Percentiles rank a stretch among this genome's conserved stretches.
phyloP scores from a whole-genome alignment of 2,797 vertebrate species.

The Helicolenus hilgendorfi region DNA sequence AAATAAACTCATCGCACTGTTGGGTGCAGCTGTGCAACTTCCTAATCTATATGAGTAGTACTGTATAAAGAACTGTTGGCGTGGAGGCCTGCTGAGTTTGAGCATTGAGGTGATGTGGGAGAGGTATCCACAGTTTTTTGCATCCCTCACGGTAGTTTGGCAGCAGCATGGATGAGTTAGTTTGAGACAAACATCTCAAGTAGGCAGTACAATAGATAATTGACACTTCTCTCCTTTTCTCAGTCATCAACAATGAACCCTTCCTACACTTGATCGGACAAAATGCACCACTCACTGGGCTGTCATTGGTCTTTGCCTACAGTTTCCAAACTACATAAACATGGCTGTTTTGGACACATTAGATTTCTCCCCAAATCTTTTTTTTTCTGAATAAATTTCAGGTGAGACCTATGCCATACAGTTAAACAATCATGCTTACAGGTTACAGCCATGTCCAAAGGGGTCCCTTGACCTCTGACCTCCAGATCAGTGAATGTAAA shows the following conservation, averaged over 20 bases:
- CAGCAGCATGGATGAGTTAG: conserved; percentile 37
- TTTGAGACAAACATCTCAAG: conserved; percentile 45
- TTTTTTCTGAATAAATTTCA: background rate
- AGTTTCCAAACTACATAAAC: background rate
- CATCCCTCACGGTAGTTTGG: conserved; percentile 1
- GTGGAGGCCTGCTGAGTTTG: background rate
- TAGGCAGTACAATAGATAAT: conserved; percentile 23
- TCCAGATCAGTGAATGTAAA: too few species aligned
- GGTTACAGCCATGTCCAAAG: background rate
- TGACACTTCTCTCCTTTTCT: conserved; percentile 33
- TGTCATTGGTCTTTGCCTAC: background rate
- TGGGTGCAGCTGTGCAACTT: background rate
- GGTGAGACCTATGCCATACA: background rate
- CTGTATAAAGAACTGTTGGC: background rate
- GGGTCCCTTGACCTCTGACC: too few species aligned
- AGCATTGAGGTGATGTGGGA: background rate
- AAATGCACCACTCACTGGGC: background rate
- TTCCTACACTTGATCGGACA: conserved; percentile 7
- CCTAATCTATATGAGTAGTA: background rate
- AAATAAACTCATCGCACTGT: background rate
- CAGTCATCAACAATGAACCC: conserved; percentile 5
- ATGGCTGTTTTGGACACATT: background rate
- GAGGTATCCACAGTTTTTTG: background rate
- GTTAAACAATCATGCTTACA: background rate
- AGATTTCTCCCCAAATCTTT: background rate